These are phyloP conservation scores for Tipula unca DNA, from an alignment of 2,888 invertebrate genomes.

Conservation along the genomic window DNA sequence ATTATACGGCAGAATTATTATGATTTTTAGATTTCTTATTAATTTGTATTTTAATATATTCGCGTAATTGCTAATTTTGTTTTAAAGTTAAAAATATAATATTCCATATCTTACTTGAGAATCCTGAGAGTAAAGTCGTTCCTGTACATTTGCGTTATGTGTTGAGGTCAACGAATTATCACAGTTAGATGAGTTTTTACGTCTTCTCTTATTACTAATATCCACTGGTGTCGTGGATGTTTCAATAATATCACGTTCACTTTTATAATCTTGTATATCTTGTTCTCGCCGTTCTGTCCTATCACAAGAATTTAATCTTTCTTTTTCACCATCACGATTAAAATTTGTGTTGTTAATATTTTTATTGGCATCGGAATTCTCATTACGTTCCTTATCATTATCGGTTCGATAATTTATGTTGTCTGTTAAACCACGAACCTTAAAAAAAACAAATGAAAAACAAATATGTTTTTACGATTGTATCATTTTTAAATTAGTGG, in stretches of 20 bases:
- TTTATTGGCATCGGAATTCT: slow-evolving; percentile 9
- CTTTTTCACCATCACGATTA: slow-evolving; percentile 34
- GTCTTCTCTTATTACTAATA: slow-evolving; percentile 48
- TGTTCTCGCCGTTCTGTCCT: slow-evolving; percentile 40
- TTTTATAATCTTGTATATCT: slow-evolving; percentile 36
- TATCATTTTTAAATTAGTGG: background rate
- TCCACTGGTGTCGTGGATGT: slow-evolving; percentile 43
- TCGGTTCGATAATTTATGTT: slow-evolving; percentile 44
- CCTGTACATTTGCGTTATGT: slow-evolving; percentile 46
- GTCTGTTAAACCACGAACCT: slow-evolving; percentile 74
- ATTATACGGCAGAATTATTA: background rate
- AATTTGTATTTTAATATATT: background rate
- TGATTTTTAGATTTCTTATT: background rate
- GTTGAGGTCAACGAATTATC: slow-evolving; percentile 54
- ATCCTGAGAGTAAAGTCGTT: slow-evolving; percentile 55
- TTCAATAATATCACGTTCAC: slow-evolving; percentile 45
- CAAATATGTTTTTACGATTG: background rate
- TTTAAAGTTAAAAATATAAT: background rate
- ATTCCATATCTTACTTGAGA: slow-evolving; percentile 48
- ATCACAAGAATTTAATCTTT: slow-evolving; percentile 35
- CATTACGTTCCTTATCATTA: slow-evolving; percentile 33
- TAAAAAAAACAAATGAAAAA: slow-evolving; percentile 20
- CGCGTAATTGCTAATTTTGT: background rate
- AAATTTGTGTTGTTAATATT: slow-evolving; percentile 14
- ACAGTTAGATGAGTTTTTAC: slow-evolving; percentile 53